phyloP scores from a whole-genome alignment of 2,888 invertebrate genomes.

The Machimus rusticus region DNA sequence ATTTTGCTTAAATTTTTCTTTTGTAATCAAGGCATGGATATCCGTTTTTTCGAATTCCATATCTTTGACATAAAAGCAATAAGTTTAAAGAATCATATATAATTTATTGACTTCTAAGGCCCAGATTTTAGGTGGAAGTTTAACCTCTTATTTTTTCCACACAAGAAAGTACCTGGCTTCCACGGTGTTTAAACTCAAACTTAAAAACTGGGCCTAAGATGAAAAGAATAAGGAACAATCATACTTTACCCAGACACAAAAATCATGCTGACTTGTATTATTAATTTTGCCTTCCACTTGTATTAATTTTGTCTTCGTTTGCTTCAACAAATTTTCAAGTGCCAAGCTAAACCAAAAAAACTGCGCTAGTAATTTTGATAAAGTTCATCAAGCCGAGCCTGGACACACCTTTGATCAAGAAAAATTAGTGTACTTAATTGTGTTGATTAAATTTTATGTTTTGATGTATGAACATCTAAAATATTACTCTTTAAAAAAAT shows the following conservation, averaged over 20 bases:
- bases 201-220: not conserved
- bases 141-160: too few species aligned
- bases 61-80: too few species aligned
- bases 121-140: too few species aligned
- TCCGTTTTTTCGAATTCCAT: not conserved
- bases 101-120: not conserved
- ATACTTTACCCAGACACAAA: not conserved
- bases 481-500: not conserved
- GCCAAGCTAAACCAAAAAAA: not conserved
- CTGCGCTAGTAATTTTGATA: not conserved
- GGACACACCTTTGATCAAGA: not conserved
- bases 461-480: too few species aligned
- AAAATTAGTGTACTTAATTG: not conserved
- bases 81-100: too few species aligned
- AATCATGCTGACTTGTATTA: not conserved
- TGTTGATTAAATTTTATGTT: too few species aligned
- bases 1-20: not conserved
- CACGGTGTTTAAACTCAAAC: too few species aligned
- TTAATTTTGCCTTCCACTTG: not conserved
- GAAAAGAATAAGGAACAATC: not conserved
- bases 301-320: not conserved
- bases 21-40: not conserved
- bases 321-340: not conserved
- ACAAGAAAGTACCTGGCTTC: too few species aligned
- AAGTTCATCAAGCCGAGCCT: not conserved